Base-by-base conservation (phyloP, 2,888 invertebrate genomes). In the Elmis aenea region DNA sequence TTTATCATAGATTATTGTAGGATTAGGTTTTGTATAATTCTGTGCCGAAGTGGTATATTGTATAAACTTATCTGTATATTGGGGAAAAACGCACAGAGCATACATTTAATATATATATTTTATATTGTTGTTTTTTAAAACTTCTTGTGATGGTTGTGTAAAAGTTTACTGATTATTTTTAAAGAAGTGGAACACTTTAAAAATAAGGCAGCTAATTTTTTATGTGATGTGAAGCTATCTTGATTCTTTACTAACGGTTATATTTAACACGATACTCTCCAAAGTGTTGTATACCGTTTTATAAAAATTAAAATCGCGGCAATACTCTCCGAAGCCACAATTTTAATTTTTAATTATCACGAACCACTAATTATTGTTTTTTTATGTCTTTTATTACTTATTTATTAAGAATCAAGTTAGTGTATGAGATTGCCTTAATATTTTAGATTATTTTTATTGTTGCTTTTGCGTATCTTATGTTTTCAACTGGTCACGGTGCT, bases 41-140 rank as follows among this genome's bases (percentile, higher is more conserved):
- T 32, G 30, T 22, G 16, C 9, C 10, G 16, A 11, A 22, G n/a
- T n/a, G 29, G 15, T 35, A 35, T 32, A 25, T 26, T 35, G 33
- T 28, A 34, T 35, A 27, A 31, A 34, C 54, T 55, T 63, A 60
- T 64, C 59, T 66, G 64, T 64, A 66, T 65, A 66, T 67, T 64
- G 64, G 63, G 64, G 61, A 62, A 46, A 52, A 58, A 60, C 59
- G 60, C 61, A 62, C 61, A 62, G 48, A 51, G 46, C 43, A 51
- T 42, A 45, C 39, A 35, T 50, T 50, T 51, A 49, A 46, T 47
- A 53, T 54, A 42, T 48, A 60, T 58, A 59, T 62, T 61, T 61
- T 62, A 55, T 60, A 63, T 57, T 55, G 56, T 62, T 63, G 51
- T 58, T 61, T 59, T 55, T 53, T 59, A 57, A 46, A 55, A 46